Base-by-base conservation (phyloP, 2,113 vertebrate species). In the Oryzias javanicus region DNA sequence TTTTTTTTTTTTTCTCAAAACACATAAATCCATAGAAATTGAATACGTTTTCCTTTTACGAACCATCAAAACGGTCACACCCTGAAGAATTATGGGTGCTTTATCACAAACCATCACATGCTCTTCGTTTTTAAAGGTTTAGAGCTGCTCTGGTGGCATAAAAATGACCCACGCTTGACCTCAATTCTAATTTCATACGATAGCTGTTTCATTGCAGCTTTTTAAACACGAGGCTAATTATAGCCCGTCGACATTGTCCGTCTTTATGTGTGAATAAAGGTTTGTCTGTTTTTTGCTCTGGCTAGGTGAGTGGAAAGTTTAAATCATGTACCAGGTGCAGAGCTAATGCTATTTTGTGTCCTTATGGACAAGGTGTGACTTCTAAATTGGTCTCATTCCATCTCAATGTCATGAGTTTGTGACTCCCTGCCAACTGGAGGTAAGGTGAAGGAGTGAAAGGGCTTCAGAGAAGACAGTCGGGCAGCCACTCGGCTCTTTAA, bases 381-480 rank as follows among this genome's bases (percentile, higher is more conserved):
- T 86, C 87, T 90, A 91, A 86, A 84, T 89, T 66, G 3, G 49
- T 82, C 64, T 27, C 67, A 42, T 72, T 72, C 63, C 64, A 17
- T 61, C 61, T 45, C 10, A 35, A 71, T 69, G 80, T 86, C 86
- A 89, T 77, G 72, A 67, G 82, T 52, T 75, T 27, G 20, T 4
- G n/a, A 45, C 4, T 4, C 16, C 3, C 20, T 64, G 81, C 84
- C 82, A 86, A 73, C 41, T 70, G 35, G 74, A 57, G 4, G 2
- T 18, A 60, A 53, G 71, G 72, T 79, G 45, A 76, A 64, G 16
- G 47, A 70, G 76, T 76, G 58, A 76, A 69, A 70, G 71, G 54
- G 7, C 5, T 0, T 7, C 7, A 16, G 49, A 49, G 4, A 25
- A 46, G 27, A 8, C 22, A 0, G 17, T 14, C 6, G 15, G 70